Evolutionary conservation across 1,140 invertebrate species (phyloP).

Genomic region (Araneus ventricosus): DNA sequence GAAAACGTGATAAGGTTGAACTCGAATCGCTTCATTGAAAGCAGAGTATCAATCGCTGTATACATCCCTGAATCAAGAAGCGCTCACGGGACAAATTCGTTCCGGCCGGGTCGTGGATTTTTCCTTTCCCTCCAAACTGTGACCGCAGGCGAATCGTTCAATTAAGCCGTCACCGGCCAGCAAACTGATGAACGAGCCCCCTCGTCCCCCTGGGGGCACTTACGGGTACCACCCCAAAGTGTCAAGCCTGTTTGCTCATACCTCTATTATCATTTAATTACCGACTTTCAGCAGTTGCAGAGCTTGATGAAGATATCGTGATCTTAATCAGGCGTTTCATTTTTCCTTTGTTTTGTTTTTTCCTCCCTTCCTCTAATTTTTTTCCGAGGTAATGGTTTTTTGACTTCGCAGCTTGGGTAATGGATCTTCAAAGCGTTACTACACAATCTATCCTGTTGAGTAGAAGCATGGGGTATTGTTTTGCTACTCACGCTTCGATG

Average conservation of each 20-base stretch:
- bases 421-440: neutral
- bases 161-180: conserved; percentile 63
- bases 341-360: conserved; percentile 23
- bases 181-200: conserved; percentile 63
- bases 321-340: conserved; percentile 56
- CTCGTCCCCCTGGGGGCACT: conserved; percentile 26
- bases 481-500: neutral
- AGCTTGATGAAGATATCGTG: conserved; percentile 50
- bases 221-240: conserved; percentile 60
- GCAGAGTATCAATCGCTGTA: neutral
- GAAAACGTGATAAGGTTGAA: no score
- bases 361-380: neutral
- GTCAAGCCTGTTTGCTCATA: conserved; percentile 65
- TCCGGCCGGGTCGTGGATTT: conserved; percentile 49
- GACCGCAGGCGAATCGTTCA: conserved; percentile 66
- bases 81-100: neutral
- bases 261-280: conserved; percentile 69
- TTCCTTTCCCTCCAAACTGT: conserved; percentile 21
- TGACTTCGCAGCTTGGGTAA: neutral
- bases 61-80: neutral
- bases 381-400: neutral
- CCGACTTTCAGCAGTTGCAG: neutral
- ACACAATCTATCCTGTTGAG: neutral
- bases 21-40: no score
- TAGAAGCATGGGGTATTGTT: neutral